These are phyloP conservation scores for Pomatorhinus ruficollis DNA, from an alignment of 2,113 vertebrate species.

Conservation along the genomic window DNA sequence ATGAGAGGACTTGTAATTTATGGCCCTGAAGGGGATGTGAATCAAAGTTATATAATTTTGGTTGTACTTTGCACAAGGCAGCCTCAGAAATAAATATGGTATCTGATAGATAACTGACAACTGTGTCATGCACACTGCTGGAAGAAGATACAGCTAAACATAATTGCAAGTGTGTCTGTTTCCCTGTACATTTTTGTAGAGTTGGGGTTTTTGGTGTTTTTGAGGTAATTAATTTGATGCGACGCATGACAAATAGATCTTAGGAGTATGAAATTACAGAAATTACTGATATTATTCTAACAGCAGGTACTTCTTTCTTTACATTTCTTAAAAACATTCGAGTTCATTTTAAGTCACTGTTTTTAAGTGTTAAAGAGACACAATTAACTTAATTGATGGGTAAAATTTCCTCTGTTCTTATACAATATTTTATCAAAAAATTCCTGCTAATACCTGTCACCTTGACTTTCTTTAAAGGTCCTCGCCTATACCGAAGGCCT, in stretches of 20 bases:
- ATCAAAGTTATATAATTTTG: background rate
- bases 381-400: background rate
- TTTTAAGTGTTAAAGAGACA: background rate
- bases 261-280: background rate
- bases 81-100: background rate
- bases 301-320: background rate
- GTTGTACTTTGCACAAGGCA: background rate
- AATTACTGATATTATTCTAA: background rate
- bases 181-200: background rate
- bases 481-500: conserved; percentile 94
- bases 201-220: background rate
- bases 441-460: background rate
- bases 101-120: background rate
- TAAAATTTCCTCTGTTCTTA: background rate
- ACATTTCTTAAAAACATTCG: background rate
- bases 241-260: background rate
- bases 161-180: background rate
- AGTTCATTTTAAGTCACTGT: background rate
- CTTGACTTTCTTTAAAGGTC: conserved; percentile 76
- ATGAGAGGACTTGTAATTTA: background rate
- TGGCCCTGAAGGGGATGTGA: background rate
- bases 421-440: background rate
- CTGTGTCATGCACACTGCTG: background rate
- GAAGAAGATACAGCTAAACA: background rate
- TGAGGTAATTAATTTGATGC: background rate